Evolutionary conservation across 37 sponge, comb jelly and placozoan genomes (phyloP).

Genomic region (Beroe ovata): DNA sequence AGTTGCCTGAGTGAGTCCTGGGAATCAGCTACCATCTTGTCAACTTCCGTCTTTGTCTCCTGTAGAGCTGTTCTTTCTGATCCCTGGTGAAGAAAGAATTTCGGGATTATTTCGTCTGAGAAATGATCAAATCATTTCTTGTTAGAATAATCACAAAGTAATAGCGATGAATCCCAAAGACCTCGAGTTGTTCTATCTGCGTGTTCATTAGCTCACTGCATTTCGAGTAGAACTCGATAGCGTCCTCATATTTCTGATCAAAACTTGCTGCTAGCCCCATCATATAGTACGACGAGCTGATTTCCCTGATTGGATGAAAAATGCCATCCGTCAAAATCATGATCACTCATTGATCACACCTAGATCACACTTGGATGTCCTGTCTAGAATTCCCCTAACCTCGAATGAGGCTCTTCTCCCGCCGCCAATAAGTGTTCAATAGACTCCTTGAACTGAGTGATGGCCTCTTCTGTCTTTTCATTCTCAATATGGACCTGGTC

Average conservation of each 20-base stretch:
- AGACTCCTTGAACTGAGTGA: slow-evolving; percentile 11
- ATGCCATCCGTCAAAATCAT: too few relatives aligned
- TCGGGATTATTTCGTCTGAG: too few relatives aligned
- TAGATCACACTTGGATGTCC: too few relatives aligned
- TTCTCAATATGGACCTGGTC: slow-evolving; percentile 34
- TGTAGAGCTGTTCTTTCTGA: not conserved
- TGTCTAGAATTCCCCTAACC: not conserved
- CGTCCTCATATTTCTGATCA: slow-evolving; percentile 34
- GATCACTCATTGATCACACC: too few relatives aligned
- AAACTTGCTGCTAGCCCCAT: slow-evolving; percentile 55
- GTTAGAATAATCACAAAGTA: too few relatives aligned
- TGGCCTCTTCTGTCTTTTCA: slow-evolving; percentile 29
- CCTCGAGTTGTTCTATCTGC: slow-evolving; percentile 8
- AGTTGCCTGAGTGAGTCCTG: not conserved
- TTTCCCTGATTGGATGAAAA: slow-evolving; percentile 13
- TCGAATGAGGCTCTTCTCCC: slow-evolving; percentile 18
- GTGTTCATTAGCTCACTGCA: slow-evolving; percentile 38
- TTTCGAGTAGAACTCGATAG: not conserved
- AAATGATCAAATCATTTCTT: too few relatives aligned
- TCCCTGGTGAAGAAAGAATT: not conserved
- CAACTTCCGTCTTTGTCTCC: slow-evolving; percentile 7
- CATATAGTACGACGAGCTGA: slow-evolving; percentile 66
- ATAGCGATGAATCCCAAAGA: too few relatives aligned
- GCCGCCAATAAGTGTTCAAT: not conserved
- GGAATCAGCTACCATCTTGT: slow-evolving; percentile 36